Evolutionary conservation across 2,888 invertebrate species (phyloP), one percentile per base, ranked within the genome.

Genomic region (Sthenelais limicola): DNA sequence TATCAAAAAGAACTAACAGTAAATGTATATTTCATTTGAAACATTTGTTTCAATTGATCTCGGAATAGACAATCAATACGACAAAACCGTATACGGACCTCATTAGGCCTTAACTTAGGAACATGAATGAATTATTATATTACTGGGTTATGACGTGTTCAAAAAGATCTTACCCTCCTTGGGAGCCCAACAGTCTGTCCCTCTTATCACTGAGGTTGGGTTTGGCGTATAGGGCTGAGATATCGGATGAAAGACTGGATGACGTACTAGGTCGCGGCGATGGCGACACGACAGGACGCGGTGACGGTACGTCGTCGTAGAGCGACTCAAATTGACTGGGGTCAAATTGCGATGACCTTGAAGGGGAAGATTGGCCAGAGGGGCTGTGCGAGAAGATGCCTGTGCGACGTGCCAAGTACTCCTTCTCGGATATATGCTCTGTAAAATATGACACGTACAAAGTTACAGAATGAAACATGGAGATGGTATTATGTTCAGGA

Each of bases 361-460:
- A 56, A 18, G 56, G 56, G 18, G 56, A 56, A 1, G 56, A 56
- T n/a, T 56, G 56, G 24, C 56, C 56, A n/a, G 56, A 56, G 18
- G 33, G 32, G 56, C 32, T 33, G 12, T 43, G 43, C 43, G 43
- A 18, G 56, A 28, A 56, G 56, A 28, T 33, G 18, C 56, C 56
- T 1, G 56, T 33, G 32, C 56, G 56, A 30, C 56, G 30, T 33
- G 56, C 32, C 32, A 28, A 21, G 32, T 56, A 56, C 56, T 56
- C 56, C 56, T 56, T 56, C 56, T 56, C 56, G 21, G 56, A 56
- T 56, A 56, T 56, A 56, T 56, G 56, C 21, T 56, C 56, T 56
- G 30, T 7, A 56, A 56, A 15, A 21, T 4, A n/a, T n/a, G n/a
- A n/a, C n/a, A n/a, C n/a, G n/a, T n/a, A n/a, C n/a, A n/a, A n/a